These are phyloP conservation scores for Automeris io DNA, from an alignment of 2,888 invertebrate species.

Conservation along the genomic window DNA sequence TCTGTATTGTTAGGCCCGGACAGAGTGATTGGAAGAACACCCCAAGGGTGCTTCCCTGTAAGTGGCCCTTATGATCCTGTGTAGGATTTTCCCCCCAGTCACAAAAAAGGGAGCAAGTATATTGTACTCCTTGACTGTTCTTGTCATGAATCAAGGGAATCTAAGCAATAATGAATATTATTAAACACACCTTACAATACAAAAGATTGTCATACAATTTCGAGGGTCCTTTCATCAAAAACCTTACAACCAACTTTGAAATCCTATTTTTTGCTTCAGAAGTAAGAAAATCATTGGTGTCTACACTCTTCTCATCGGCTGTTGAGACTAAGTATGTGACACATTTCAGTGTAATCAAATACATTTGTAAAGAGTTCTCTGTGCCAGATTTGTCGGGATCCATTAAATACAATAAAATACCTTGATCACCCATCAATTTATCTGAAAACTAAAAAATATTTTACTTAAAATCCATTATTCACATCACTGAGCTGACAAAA, in stretches of 20 bases:
- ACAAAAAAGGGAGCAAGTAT: too few relatives aligned
- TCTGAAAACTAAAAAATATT: slow-evolving; percentile 44
- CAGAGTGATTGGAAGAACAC: too few relatives aligned
- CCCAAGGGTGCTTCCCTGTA: too few relatives aligned
- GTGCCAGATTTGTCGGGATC: slow-evolving; percentile 30
- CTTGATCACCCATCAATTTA: slow-evolving; percentile 51
- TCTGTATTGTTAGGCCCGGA: too few relatives aligned
- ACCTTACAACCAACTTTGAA: slow-evolving; percentile 49
- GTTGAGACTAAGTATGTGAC: slow-evolving; percentile 37
- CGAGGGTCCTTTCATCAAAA: slow-evolving; percentile 47
- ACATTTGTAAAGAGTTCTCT: slow-evolving; percentile 45
- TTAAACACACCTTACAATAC: slow-evolving; percentile 64
- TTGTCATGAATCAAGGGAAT: neutral
- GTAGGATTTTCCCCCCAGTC: too few relatives aligned
- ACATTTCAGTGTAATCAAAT: slow-evolving; percentile 50
- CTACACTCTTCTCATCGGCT: slow-evolving; percentile 37
- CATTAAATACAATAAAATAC: slow-evolving; percentile 46
- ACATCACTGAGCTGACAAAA: neutral
- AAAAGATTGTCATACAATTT: slow-evolving; percentile 59
- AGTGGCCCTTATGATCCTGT: too few relatives aligned
- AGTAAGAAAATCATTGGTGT: slow-evolving; percentile 21
- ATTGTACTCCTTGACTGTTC: too few relatives aligned
- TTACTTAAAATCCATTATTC: neutral
- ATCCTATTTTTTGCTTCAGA: slow-evolving; percentile 46
- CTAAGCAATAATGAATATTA: slow-evolving; percentile 1